Evolutionary conservation across 2,888 invertebrate genomes (phyloP).

Genomic region (Calameuta filiformis): DNA sequence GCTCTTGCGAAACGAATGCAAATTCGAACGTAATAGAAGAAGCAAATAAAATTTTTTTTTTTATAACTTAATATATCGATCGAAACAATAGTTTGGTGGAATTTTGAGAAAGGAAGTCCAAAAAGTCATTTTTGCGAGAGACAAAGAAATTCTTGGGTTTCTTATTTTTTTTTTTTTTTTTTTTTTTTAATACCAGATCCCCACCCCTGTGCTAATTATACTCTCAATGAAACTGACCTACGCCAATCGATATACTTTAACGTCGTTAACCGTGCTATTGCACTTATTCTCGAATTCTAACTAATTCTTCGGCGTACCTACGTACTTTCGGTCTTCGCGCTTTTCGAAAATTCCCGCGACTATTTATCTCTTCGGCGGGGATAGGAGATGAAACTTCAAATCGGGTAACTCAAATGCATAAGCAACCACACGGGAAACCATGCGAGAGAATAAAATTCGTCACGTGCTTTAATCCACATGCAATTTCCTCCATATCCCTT

Average conservation of each 20-base stretch:
- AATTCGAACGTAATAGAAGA: conserved; percentile 21
- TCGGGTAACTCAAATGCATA: conserved; percentile 14
- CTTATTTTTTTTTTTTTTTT: not conserved
- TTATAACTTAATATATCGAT: conserved; percentile 12
- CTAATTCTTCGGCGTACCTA: not conserved
- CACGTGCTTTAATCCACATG: conserved; percentile 1
- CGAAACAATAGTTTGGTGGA: not conserved
- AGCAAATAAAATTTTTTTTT: conserved; percentile 20
- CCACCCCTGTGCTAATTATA: not conserved
- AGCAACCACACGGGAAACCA: conserved; percentile 11
- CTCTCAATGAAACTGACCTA: not conserved
- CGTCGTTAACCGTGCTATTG: not conserved
- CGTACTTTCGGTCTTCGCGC: not conserved
- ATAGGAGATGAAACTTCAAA: conserved; percentile 11
- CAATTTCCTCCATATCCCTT: not conserved
- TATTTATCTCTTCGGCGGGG: conserved; percentile 1
- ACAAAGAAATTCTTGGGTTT: not conserved
- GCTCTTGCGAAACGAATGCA: conserved; percentile 50
- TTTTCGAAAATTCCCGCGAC: not conserved
- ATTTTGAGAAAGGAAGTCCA: not conserved
- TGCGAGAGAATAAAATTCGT: conserved; percentile 3
- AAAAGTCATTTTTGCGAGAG: not conserved
- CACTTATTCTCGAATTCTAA: not conserved
- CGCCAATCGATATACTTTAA: not conserved
- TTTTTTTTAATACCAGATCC: not conserved